Evolutionary conservation across 2,888 invertebrate genomes (phyloP).

Genomic region (Altica lythri): DNA sequence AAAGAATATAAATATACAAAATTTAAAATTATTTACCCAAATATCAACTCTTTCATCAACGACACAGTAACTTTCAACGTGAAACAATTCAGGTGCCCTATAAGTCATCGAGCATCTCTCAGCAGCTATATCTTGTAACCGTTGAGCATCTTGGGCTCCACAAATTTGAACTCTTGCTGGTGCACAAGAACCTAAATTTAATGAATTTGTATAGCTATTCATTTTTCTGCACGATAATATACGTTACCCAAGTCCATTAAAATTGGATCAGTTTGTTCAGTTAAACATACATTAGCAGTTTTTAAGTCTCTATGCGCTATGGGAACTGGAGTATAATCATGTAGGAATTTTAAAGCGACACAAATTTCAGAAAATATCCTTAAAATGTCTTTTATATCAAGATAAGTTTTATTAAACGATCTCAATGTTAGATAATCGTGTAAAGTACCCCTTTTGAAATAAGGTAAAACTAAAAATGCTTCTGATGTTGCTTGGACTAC

Average conservation of each 20-base stretch:
- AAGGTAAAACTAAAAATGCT: slow-evolving; percentile 75
- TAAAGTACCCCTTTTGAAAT: slow-evolving; percentile 77
- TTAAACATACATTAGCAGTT: slow-evolving; percentile 80
- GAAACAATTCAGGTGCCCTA: slow-evolving; percentile 85
- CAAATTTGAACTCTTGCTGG: slow-evolving; percentile 68
- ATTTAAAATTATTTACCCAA: slow-evolving; percentile 66
- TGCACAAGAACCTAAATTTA: slow-evolving; percentile 65
- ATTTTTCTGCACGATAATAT: neutral
- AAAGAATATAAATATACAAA: too few species aligned
- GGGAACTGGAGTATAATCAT: slow-evolving; percentile 72
- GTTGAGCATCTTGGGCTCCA: slow-evolving; percentile 70
- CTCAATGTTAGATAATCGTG: slow-evolving; percentile 70
- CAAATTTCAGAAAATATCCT: slow-evolving; percentile 74
- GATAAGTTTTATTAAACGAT: slow-evolving; percentile 63
- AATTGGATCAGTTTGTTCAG: slow-evolving; percentile 71
- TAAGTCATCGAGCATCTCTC: slow-evolving; percentile 89
- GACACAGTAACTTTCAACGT: slow-evolving; percentile 78
- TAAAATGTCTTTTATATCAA: slow-evolving; percentile 69
- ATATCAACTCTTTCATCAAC: slow-evolving; percentile 86
- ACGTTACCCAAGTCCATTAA: slow-evolving; percentile 78
- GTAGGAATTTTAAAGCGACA: slow-evolving; percentile 74
- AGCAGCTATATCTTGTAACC: slow-evolving; percentile 77
- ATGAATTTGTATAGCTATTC: slow-evolving; percentile 4
- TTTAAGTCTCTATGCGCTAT: slow-evolving; percentile 85
- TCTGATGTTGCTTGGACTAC: slow-evolving; percentile 71